Base-by-base conservation (phyloP, 2,888 invertebrate species). In the Hydraecia micacea region DNA sequence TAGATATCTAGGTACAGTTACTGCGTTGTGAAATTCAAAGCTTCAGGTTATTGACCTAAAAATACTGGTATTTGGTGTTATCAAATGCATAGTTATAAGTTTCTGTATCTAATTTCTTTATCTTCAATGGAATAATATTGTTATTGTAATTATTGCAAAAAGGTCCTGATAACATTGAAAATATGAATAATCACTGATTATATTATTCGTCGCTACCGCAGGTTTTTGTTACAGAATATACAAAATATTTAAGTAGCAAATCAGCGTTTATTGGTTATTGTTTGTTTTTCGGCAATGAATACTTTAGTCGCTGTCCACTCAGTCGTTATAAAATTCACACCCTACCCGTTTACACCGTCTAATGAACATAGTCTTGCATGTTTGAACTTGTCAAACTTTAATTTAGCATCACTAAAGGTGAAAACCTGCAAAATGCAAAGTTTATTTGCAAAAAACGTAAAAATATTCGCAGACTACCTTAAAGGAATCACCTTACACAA, bases 101-200 rank as follows among this genome's bases (percentile, higher is more conserved):
- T 25, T 46, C 7, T 28, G 25, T 46, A 58, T 55, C 28, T 8
- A 25, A 32, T 58, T 49, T 65, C 2, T 32, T 70, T 49, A 71
- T 49, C 25, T 55, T n/a, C 18, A 58, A 49, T 49, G 25, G 36
- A 79, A 39, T 60, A 67, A 49, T 77, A 77, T 66, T 77, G n/a
- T 21, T 36, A 55, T 55, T 42, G 25, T 67, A 74, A 67, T 69
- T 0, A 55, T 78, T 39, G 36, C 7, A 25, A 70, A 36, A 58
- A 39, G 15, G 18, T 13, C 1, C 13, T 32, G 42, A 77, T 66
- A 77, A 77, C 5, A 36, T 76, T 63, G 18, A 58, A 36, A 63
- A 25, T 39, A 28, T 73, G 28, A 46, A 36, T 13, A 42, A 25
- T 18, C 7, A 42, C 2, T 32, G 11, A 55, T 42, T 32, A 18